These are phyloP conservation scores for Tuberolachnus salignus DNA, from an alignment of 2,888 invertebrate species.

Conservation along the genomic window DNA sequence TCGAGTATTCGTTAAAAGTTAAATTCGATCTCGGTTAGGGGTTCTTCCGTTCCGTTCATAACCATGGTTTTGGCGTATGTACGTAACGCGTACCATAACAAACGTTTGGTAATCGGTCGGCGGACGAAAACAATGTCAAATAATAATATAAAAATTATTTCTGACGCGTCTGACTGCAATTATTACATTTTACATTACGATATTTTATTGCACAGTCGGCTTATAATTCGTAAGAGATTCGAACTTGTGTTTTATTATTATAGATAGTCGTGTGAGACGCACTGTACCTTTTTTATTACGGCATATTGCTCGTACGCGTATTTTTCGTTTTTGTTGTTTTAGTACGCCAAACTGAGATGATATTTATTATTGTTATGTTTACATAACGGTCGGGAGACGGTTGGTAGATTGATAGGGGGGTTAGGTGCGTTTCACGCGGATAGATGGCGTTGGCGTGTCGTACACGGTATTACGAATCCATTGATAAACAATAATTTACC, in stretches of 20 bases:
- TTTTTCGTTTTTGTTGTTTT: background rate
- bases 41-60: background rate
- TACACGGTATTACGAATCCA: conserved; percentile 20
- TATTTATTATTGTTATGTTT: conserved; percentile 7
- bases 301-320: background rate
- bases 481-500: conserved; percentile 28
- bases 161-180: background rate
- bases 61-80: background rate
- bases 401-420: conserved; percentile 46
- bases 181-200: no score
- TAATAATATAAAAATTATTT: background rate
- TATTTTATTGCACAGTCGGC: no score
- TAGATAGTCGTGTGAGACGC: background rate
- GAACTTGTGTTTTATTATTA: no score
- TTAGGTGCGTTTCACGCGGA: conserved; percentile 6
- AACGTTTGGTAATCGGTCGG: background rate
- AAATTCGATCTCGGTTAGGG: background rate
- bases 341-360: background rate
- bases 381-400: conserved; percentile 35
- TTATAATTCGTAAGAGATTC: no score
- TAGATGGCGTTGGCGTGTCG: conserved; percentile 42
- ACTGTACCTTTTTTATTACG: background rate
- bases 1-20: no score
- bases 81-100: background rate
- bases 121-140: background rate